Conservation (phyloP, 2,888 invertebrate genomes). For the Luffia ferchaultella region DNA sequence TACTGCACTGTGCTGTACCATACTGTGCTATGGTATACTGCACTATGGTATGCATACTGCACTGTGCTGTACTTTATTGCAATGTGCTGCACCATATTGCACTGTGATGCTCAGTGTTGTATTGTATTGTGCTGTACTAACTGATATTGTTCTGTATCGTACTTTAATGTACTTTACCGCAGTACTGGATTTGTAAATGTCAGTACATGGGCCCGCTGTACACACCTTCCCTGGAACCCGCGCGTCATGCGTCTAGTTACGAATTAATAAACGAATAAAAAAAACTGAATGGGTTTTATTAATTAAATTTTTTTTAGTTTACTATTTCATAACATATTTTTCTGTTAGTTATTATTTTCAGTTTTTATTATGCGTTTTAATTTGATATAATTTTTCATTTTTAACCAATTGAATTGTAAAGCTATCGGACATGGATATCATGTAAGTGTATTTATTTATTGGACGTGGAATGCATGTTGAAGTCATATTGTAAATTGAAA, state of each 20-base stretch:
- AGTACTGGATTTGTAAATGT: conserved; percentile 23
- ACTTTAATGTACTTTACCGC: neutral
- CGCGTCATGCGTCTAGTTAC: conserved; percentile 44
- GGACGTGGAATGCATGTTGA: conserved; percentile 16
- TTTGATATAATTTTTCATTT: neutral
- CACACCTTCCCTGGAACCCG: conserved; percentile 32
- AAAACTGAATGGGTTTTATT: conserved; percentile 15
- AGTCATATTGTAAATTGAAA: conserved; percentile 12
- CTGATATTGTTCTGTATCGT: neutral
- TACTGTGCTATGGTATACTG: too few species aligned
- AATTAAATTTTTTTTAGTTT: conserved; percentile 13
- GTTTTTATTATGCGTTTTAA: neutral
- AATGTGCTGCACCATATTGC: too few species aligned
- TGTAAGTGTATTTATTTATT: conserved; percentile 30
- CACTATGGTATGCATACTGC: too few species aligned
- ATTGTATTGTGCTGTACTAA: too few species aligned
- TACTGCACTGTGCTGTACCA: too few species aligned
- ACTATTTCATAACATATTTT: too few species aligned
- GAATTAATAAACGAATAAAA: conserved; percentile 48
- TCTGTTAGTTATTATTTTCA: too few species aligned
- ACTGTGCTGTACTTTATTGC: too few species aligned
- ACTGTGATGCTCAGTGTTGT: too few species aligned
- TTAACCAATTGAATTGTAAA: neutral
- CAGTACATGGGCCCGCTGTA: conserved; percentile 48
- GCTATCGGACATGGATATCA: conserved; percentile 22